Evolutionary conservation across 2,113 vertebrate genomes (phyloP), one percentile per base, ranked within the genome.

Genomic region (Odobenus rosmarus): DNA sequence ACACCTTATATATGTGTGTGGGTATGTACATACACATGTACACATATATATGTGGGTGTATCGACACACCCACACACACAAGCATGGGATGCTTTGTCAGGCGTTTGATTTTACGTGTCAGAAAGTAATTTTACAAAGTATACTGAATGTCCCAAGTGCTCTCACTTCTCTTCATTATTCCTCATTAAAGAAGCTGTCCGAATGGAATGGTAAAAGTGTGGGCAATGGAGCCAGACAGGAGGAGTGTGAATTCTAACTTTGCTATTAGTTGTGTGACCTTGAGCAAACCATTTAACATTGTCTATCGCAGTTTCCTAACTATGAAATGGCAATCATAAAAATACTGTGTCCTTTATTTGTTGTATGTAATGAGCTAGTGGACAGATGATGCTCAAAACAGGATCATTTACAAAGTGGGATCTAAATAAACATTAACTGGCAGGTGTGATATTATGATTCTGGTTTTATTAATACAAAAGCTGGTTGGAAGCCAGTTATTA

Each of bases 241-340:
- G 31, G 46, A 1, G 8, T 72, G 6, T 79, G 23, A 86, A 62
- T 85, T 74, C 16, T 84, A 12, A 53, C 11, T 80, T 84, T 53
- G 5, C 21, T 95, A 23, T 91, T 90, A 51, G 57, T n/a, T 69
- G 19, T 49, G 12, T 69, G 24, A 93, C 9, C 7, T n/a, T 72
- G 42, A 71, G 16, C 1, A 67, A 90, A 12, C 49, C 59, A 28
- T 2, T 74, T 33, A 84, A 83, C 1, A 62, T 49, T 80, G 26
- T 95, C 3, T 62, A 10, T 42, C 59, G 84, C 42, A 57, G 24
- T 79, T 86, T 91, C 28, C 36, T 95, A 77, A 80, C 14, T 62
- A 4, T 83, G 23, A 83, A 94, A 76, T 33, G 11, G 3, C 13
- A 92, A 62, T 36, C 72, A 55, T 86, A 33, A 86, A 93, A 89